Percentiles rank a stretch among this genome's conserved stretches.
These are phyloP conservation scores for Rambutsinella grinnellia DNA, from an alignment of 2,888 invertebrate species.

Conservation along the genomic window DNA sequence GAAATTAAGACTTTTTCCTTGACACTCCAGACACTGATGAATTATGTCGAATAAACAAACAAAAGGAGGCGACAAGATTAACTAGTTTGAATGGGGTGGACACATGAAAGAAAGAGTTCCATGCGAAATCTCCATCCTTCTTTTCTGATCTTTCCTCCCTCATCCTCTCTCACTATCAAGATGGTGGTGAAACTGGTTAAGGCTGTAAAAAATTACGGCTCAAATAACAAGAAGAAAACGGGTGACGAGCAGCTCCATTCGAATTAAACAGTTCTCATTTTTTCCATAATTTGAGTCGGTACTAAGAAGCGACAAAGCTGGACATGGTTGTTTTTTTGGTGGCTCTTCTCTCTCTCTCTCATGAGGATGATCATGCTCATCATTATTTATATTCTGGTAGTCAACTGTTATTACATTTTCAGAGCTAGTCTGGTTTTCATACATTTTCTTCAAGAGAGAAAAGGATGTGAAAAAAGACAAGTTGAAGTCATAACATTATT, in stretches of 20 bases:
- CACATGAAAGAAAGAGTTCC: neutral
- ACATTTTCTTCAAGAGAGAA: neutral
- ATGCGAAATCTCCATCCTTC: constrained; percentile 14
- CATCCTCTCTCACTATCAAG: neutral
- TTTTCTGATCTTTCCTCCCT: neutral
- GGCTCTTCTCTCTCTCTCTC: too few relatives aligned
- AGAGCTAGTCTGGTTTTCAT: too few relatives aligned
- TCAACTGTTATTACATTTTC: neutral
- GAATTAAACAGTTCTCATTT: constrained; percentile 10
- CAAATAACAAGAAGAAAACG: neutral
- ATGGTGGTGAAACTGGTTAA: neutral
- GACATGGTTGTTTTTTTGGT: neutral
- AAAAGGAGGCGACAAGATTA: neutral
- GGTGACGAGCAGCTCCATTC: too few relatives aligned
- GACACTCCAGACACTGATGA: neutral
- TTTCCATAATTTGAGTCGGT: constrained; percentile 33
- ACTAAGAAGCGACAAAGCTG: constrained; percentile 12
- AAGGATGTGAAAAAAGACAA: neutral
- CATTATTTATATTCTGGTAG: constrained; percentile 22
- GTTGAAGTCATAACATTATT: constrained; percentile 21
- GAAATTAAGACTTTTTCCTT: neutral
- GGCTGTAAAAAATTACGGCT: neutral
- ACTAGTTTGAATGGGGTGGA: neutral
- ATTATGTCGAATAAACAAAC: neutral
- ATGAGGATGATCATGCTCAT: constrained; percentile 23